Conservation (phyloP, 2,888 invertebrate species). For the Callyntrura sp. region DNA sequence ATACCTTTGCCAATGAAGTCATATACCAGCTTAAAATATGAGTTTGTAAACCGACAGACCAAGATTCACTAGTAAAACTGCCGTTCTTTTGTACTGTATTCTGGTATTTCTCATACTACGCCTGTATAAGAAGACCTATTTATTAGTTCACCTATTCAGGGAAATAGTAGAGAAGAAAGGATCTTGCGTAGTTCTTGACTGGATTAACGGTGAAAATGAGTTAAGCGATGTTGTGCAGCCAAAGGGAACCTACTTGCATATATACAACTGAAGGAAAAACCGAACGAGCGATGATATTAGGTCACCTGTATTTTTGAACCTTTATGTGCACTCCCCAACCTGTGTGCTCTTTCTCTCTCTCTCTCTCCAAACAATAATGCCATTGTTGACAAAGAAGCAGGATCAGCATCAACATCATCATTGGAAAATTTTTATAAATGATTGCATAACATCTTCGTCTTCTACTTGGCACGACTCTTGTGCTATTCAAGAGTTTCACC, state of each 20-base stretch:
- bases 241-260: constrained; percentile 34
- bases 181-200: not conserved
- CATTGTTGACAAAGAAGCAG: constrained; percentile 44
- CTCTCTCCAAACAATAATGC: constrained; percentile 45
- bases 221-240: constrained; percentile 53
- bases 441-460: constrained; percentile 23
- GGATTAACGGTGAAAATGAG: constrained; percentile 67
- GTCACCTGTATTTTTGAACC: constrained; percentile 60
- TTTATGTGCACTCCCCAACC: not conserved
- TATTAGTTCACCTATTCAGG: not conserved
- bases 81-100: constrained; percentile 43
- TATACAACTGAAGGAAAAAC: not conserved
- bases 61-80: too few species aligned
- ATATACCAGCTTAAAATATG: too few species aligned
- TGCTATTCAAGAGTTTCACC: not conserved
- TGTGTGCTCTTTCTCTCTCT: not conserved
- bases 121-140: too few species aligned
- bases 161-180: not conserved
- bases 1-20: constrained; percentile 3
- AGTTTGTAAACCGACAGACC: too few species aligned
- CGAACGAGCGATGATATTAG: constrained; percentile 44
- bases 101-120: not conserved
- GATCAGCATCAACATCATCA: constrained; percentile 11
- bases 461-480: constrained; percentile 11
- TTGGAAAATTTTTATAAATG: constrained; percentile 65